Evolutionary conservation across 2,113 vertebrate genomes (phyloP), one percentile per base, ranked within the genome.

Genomic region (Phrynocephalus versicolor): DNA sequence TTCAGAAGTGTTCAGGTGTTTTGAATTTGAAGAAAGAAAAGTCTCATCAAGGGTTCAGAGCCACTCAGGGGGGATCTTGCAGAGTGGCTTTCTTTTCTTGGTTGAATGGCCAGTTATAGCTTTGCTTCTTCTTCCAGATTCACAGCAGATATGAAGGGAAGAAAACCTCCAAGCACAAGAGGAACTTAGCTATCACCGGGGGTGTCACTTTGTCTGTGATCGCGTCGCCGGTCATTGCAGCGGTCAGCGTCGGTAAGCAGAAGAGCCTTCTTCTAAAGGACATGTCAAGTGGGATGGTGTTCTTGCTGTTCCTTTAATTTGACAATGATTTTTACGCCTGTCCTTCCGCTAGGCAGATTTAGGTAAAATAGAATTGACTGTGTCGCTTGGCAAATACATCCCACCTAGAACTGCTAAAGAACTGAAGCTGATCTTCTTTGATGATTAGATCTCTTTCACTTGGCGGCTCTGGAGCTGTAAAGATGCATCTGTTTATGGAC

Each of bases 161-260:
- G 96, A 99, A 99, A 94, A 96, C 96, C 18, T 98, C 98, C 30
- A 98, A 97, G 88, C 98, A 99, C 95, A 97, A 97, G 90, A 97
- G 98, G 91, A 99, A 99, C 95, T 94, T 99, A 94, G 99, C 99
- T 92, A 98, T 99, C 85, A 99, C 99, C 1, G 99, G 98, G 12
- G 98, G 98, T 55, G 99, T 99, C 92, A 98, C 98, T 89, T 82
- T 99, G 94, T 99, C 99, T 0, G 97, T 99, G 93, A 96, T 99
- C 55, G 98, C 98, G 5, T 99, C 99, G 35, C 99, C 99, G 0
- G 98, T 99, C 89, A 98, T 99, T 35, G 99, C 99, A 57, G 98
- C 99, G 23, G 98, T 99, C 94, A 99, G 98, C 79, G 98, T 99
- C 7, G 98, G 99, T 99, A 92, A 96, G 97, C 89, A 76, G 74